A percentile compares a stretch with the other conserved stretches of the same genome.
Evolutionary conservation across 1,140 invertebrate genomes (phyloP).

Genomic region (Dryas iulia): DNA sequence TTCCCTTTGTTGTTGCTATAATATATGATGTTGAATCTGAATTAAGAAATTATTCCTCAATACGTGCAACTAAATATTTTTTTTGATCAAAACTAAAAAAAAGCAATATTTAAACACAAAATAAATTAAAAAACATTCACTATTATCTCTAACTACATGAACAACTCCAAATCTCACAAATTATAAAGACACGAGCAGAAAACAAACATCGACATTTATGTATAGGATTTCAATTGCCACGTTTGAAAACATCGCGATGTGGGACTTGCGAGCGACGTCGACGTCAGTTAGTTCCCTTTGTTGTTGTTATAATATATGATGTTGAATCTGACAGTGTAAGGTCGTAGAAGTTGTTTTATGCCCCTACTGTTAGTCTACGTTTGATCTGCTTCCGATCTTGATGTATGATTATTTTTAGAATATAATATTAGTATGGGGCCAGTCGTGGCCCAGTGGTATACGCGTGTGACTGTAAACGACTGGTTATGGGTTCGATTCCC

Average conservation of each 20-base stretch:
- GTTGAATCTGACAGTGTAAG: not conserved
- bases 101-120: too few species aligned
- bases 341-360: constrained; percentile 1
- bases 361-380: not conserved
- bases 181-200: not conserved
- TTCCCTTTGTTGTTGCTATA: constrained; percentile 12
- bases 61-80: too few species aligned
- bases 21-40: constrained; percentile 9
- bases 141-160: too few species aligned
- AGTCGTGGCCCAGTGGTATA: too few species aligned
- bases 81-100: too few species aligned
- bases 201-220: not conserved
- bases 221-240: constrained; percentile 28
- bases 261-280: too few species aligned
- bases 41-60: too few species aligned
- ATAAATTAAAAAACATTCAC: too few species aligned
- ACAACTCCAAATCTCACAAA: too few species aligned
- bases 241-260: constrained; percentile 34
- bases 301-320: constrained; percentile 13
- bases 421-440: not conserved
- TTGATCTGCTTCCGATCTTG: not conserved
- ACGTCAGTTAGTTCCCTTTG: constrained; percentile 21
- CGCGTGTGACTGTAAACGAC: too few species aligned
- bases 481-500: too few species aligned
- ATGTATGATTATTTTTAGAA: not conserved